Evolutionary conservation across 2,888 invertebrate species (phyloP), one percentile per base, ranked within the genome.

Genomic region (Sialis fuliginosa): DNA sequence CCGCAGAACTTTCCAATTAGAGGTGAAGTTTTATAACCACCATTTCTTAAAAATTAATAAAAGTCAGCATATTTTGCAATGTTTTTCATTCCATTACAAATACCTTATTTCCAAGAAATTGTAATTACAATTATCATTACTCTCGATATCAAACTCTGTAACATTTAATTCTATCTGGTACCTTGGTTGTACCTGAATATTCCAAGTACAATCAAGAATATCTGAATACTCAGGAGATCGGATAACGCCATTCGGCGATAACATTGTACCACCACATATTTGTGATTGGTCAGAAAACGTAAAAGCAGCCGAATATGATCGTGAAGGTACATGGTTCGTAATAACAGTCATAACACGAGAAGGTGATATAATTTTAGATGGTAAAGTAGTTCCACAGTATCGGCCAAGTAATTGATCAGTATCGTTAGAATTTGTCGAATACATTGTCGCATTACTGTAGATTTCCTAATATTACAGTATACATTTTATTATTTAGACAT

Each of bases 201-300:
- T 68, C 92, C 92, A 96, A n/a, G 67, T 66, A 60, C 95, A 96
- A 49, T 84, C 75, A 60, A 93, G 95, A 9, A 62, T 57, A 0
- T 68, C 55, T 0, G 93, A 93, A 71, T 79, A 92, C 44, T 77
- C 75, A 0, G 93, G 93, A 5, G 87, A 82, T 54, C 68, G 72
- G 8, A 93, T 70, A 6, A 70, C 61, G 1, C 93, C 95, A 33
- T 70, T 71, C 30, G 71, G 58, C 34, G 77, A 74, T 34, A 73
- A 71, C 53, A 76, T 81, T 39, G 70, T 70, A 0, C 82, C 84
- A 2, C 89, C 88, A 61, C 95, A 95, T 39, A 67, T 75, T 53
- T 68, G 68, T 1, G 66, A 60, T 6, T 71, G 68, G 55, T 81
- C 72, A n/a, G 81, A 56, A 49, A 79, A 73, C 10, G 71, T 64